Evolutionary conservation across 2,888 invertebrate genomes (phyloP), one percentile per base, ranked within the genome.

Genomic region (Polydrusus cervinus): DNA sequence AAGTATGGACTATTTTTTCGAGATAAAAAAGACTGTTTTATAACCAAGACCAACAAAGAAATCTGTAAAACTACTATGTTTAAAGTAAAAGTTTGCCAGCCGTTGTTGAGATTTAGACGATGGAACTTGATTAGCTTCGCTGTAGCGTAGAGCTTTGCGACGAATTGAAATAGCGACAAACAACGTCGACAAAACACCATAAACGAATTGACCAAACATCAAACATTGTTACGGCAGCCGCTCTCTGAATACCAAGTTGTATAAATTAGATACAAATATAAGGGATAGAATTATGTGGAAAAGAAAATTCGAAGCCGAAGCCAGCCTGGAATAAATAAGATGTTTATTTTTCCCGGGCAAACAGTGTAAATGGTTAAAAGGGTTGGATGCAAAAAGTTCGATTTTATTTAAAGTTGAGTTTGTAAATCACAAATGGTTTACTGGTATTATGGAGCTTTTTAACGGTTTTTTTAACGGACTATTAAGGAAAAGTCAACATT

Each of bases 121-220:
- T 14, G 71, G 45, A 40, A 53, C 64, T 53, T 71, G 71, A 71
- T 71, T 71, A 71, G 62, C 62, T 51, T 30, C 71, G 55, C 53
- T 64, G 71, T 57, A 73, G 43, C 72, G 61, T 67, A 16, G 45
- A 57, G 64, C 49, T 45, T 62, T 62, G 53, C 74, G 64, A 30
- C 64, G 71, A 53, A 61, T 67, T 60, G 57, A 60, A 61, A 72
- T 65, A 55, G 70, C 70, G 43, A 67, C 66, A 38, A 61, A 43
- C 72, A 67, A 68, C 68, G 69, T 74, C 68, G 69, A 64, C 74
- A 68, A 69, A 74, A 74, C 74, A 74, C 74, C 74, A 57, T 74
- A 86, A 86, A 85, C 84, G 85, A 85, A 85, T 86, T 86, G 86
- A 85, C 86, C 86, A 85, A 86, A 86, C 85, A 85, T 82, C 82